Evolutionary conservation across 2,797 vertebrate species (phyloP).

Genomic region (Sebastiscus tertius): DNA sequence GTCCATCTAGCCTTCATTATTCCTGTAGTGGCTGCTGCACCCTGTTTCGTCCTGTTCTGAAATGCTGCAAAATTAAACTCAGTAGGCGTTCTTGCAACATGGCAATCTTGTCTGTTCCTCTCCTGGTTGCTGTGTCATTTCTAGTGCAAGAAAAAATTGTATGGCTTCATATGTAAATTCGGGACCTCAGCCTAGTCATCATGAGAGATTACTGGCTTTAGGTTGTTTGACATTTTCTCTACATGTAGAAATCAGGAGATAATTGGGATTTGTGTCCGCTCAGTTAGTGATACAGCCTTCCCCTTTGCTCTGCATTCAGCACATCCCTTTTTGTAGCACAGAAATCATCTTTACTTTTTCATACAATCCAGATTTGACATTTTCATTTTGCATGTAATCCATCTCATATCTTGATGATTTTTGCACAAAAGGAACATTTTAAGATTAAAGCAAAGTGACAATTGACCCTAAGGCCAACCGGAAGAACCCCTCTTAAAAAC

Average conservation of each 20-base stretch:
- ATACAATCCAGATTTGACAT: conserved; percentile 23
- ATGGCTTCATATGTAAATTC: conserved; percentile 10
- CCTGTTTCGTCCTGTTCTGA: conserved; percentile 27
- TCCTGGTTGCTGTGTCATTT: neutral
- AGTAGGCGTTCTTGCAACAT: conserved; percentile 4
- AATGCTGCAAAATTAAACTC: conserved; percentile 38
- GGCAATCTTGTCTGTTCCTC: neutral
- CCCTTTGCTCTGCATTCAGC: neutral
- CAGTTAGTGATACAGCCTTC: neutral
- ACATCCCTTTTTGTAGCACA: neutral
- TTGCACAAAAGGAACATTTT: conserved; percentile 1
- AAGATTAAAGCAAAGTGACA: conserved; percentile 8
- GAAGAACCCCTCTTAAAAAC: neutral
- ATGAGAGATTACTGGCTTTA: conserved; percentile 14
- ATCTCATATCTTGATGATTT: neutral
- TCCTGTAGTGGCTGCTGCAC: neutral
- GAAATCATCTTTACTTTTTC: conserved; percentile 20
- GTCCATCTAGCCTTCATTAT: conserved; percentile 44
- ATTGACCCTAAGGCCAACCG: neutral
- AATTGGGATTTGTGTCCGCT: conserved; percentile 11
- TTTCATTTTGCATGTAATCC: conserved; percentile 25
- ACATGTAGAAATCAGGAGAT: conserved; percentile 24
- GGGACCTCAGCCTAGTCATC: neutral
- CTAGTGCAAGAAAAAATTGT: neutral
- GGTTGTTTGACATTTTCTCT: conserved; percentile 8